Evolutionary conservation across 1,140 invertebrate species (phyloP).

Genomic region (Harlomillsia oculata): DNA sequence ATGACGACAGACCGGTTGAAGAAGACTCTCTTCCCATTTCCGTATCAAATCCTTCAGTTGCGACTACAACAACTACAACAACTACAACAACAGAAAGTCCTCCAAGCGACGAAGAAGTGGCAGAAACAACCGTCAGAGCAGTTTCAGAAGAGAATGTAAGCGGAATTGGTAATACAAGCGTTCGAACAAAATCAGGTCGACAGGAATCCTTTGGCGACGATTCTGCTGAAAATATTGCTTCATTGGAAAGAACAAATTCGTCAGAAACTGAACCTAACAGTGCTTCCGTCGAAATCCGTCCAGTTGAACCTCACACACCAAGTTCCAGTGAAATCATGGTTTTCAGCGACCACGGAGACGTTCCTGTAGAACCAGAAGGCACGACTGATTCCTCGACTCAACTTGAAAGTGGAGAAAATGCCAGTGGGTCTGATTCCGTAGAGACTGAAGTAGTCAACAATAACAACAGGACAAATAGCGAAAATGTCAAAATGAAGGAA

Average conservation of each 20-base stretch:
- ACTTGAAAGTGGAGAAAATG: constrained; percentile 1
- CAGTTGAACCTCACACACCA: not conserved
- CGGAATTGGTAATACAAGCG: not conserved
- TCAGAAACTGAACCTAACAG: not conserved
- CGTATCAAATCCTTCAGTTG: not conserved
- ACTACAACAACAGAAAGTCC: constrained; percentile 5
- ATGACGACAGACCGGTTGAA: too few species aligned
- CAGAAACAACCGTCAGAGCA: not conserved
- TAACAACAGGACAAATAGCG: too few species aligned
- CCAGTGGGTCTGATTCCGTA: not conserved
- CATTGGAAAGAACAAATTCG: not conserved
- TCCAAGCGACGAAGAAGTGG: constrained; percentile 9
- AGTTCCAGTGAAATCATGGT: constrained; percentile 24
- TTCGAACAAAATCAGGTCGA: constrained; percentile 9
- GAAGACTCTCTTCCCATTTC: too few species aligned
- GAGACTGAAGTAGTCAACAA: not conserved
- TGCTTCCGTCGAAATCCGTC: not conserved
- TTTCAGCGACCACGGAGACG: constrained; percentile 12
- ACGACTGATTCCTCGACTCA: not conserved
- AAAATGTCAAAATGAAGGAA: not conserved
- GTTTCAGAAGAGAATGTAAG: not conserved
- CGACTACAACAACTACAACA: not conserved
- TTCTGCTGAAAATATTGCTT: not conserved
- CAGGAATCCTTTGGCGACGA: constrained; percentile 4
- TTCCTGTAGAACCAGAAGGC: not conserved